These are phyloP conservation scores for Deroplatys truncata DNA, from an alignment of 2,888 invertebrate species.

Conservation along the genomic window DNA sequence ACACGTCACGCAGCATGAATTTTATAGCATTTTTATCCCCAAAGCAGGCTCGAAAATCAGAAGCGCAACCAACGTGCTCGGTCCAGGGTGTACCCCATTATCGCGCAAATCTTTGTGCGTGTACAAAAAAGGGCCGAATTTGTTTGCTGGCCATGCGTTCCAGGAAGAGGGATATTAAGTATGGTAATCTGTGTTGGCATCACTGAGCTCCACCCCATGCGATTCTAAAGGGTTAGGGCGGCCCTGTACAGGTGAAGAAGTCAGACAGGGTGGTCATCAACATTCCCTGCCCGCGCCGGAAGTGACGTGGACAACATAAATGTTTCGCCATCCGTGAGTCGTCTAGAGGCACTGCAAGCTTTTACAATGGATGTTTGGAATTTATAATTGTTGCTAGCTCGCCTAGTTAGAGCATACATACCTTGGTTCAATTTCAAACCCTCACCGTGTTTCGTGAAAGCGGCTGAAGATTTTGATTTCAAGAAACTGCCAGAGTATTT, in stretches of 20 bases:
- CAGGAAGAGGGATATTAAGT: background rate
- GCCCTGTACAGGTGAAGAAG: background rate
- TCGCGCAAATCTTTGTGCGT: background rate
- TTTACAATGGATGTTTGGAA: background rate
- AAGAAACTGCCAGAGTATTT: too few relatives aligned
- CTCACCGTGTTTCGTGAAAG: too few relatives aligned
- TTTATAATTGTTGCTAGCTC: background rate
- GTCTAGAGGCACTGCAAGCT: background rate
- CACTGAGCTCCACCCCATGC: background rate
- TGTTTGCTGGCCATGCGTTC: background rate
- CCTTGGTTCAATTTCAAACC: background rate
- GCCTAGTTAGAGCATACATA: background rate
- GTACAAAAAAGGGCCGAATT: background rate
- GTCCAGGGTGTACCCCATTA: background rate
- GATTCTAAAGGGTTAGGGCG: background rate
- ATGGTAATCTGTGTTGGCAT: slow-evolving; percentile 1
- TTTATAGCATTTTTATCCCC: too few relatives aligned
- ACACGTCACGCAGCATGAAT: too few relatives aligned
- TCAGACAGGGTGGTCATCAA: background rate
- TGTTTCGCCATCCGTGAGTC: background rate
- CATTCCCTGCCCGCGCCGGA: background rate
- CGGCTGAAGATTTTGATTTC: too few relatives aligned
- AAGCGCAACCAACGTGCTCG: background rate
- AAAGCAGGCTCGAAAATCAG: background rate
- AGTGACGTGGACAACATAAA: background rate